Evolutionary conservation across 2,113 vertebrate genomes (phyloP).

Genomic region (Zootoca vivipara): DNA sequence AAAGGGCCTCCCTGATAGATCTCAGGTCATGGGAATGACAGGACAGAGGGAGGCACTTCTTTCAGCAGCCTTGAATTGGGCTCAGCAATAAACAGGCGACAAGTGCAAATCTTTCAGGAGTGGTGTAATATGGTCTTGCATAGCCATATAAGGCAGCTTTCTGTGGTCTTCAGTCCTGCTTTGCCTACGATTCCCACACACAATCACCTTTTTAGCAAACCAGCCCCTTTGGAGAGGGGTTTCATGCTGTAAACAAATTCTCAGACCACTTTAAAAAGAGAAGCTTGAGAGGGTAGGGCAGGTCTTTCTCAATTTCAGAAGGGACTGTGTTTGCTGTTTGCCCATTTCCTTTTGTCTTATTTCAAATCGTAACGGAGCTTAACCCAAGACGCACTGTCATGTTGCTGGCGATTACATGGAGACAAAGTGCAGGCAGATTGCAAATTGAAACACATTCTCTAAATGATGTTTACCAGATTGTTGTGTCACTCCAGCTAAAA

Average conservation of each 20-base stretch:
- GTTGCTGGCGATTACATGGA: not conserved
- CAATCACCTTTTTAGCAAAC: not conserved
- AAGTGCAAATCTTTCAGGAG: no score
- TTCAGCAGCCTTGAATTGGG: no score
- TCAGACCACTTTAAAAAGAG: not conserved
- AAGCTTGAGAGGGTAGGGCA: not conserved
- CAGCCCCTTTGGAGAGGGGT: no score
- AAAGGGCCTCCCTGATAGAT: no score
- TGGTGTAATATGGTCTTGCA: no score
- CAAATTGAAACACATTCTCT: slow-evolving; percentile 2
- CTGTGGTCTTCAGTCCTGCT: not conserved
- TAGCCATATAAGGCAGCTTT: no score
- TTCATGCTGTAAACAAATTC: not conserved
- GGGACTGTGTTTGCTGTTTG: not conserved
- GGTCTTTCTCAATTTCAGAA: not conserved
- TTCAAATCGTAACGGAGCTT: not conserved
- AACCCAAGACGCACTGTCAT: not conserved
- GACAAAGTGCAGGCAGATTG: not conserved
- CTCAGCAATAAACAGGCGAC: no score
- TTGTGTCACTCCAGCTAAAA: slow-evolving; percentile 13
- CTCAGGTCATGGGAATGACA: no score
- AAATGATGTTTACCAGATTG: slow-evolving; percentile 18
- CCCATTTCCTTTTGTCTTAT: not conserved
- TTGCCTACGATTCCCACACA: not conserved
- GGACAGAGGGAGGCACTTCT: no score